A percentile compares a stretch with the other conserved stretches of the same genome.
Evolutionary conservation across 2,113 vertebrate species (phyloP).

Genomic region (Euleptes europaea): DNA sequence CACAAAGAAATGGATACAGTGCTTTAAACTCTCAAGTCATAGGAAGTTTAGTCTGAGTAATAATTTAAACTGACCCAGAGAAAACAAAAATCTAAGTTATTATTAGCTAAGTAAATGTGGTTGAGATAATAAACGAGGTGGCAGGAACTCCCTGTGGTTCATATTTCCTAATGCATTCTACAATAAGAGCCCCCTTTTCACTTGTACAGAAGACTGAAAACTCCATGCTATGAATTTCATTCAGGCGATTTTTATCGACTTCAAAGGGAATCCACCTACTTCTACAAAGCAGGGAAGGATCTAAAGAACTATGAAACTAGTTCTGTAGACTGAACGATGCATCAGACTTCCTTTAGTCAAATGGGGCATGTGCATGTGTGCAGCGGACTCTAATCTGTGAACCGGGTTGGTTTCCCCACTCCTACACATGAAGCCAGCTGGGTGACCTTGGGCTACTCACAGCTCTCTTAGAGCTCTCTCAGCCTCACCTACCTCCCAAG

Average conservation of each 20-base stretch:
- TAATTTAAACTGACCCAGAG: slow-evolving; percentile 15
- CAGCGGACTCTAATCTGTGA: too few relatives aligned
- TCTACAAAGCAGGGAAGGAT: neutral
- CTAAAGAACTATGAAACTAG: neutral
- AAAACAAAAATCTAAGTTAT: slow-evolving; percentile 2
- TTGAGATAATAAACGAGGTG: neutral
- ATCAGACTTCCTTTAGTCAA: neutral
- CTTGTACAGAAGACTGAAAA: neutral
- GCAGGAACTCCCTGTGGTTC: neutral
- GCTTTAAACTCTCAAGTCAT: neutral
- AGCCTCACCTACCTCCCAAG: too few relatives aligned
- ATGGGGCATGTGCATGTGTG: neutral
- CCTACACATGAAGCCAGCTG: too few relatives aligned
- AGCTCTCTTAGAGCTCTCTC: too few relatives aligned
- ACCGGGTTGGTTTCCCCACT: too few relatives aligned
- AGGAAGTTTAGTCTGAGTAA: slow-evolving; percentile 23
- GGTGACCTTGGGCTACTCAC: too few relatives aligned
- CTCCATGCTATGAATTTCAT: neutral
- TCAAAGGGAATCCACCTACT: neutral
- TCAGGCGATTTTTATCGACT: neutral
- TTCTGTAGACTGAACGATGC: neutral
- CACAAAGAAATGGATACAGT: neutral
- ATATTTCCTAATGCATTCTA: neutral
- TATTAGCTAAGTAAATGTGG: neutral
- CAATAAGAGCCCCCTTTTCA: neutral